Evolutionary conservation across 92 coral and sea anemone genomes (phyloP), one percentile per base, ranked within the genome.

Genomic region (Hydrozoanthus gracilis): DNA sequence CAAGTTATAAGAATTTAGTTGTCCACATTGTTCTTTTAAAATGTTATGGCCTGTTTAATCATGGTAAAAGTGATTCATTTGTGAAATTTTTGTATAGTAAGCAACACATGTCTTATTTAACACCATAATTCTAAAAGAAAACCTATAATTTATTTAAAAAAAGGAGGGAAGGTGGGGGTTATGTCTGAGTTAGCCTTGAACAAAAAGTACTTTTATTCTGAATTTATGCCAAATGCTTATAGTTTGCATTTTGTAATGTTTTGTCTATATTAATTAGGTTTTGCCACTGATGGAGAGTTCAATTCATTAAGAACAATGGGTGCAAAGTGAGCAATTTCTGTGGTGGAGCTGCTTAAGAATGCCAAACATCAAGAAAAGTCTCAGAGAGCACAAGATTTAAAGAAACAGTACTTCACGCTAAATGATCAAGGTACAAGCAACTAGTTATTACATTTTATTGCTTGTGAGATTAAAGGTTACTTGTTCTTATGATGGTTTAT

Each of bases 251-350:
- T 62, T 62, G 5, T 14, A 14, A 4, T 18, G 3, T 14, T 62
- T 3, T 14, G 14, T 14, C 66, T 11, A 11, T 10, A 49, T 44
- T 61, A 76, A 80, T 44, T 13, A 93, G 93, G 95, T 3, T 88
- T 90, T 83, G 65, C 88, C 1, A 90, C 92, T 11, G 92, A 92
- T 78, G 93, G 91, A 16, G 95, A 92, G 52, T 90, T 88, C 52
- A 92, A 88, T 58, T 92, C 93, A 14, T 72, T 88, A 45, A 78
- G 93, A 35, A 91, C 93, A 18, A 91, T 82, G 91, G 96, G 96
- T 12, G 49, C 12, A 51, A 77, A 52, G 51, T 27, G 82, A 20
- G 27, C 82, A 10, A 77, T 50, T 12, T 47, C 78, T 0, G 78
- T 73, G 3, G 5, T 92, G 12, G 90, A 90, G 77, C 16, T 92